These are phyloP conservation scores for Hyles lineata DNA, from an alignment of 2,888 invertebrate species.

Conservation along the genomic window DNA sequence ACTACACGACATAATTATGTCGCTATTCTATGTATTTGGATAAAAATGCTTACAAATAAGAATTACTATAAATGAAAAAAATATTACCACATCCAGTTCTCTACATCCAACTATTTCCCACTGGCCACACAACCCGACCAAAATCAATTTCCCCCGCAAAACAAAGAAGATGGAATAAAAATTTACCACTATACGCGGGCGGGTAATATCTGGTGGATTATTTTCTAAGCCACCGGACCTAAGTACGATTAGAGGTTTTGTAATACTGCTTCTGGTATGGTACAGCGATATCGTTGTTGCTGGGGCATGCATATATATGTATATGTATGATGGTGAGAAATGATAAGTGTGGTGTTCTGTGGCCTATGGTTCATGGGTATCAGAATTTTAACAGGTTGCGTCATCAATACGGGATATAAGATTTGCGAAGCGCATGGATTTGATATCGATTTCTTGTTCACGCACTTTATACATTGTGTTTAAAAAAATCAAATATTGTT, in stretches of 20 bases:
- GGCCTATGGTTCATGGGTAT: too few species aligned
- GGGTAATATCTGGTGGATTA: slow-evolving; percentile 50
- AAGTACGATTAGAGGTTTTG: slow-evolving; percentile 59
- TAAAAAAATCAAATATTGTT: too few species aligned
- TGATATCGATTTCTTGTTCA: too few species aligned
- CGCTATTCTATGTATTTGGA: too few species aligned
- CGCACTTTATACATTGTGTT: too few species aligned
- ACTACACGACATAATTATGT: too few species aligned
- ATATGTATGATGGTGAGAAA: background rate
- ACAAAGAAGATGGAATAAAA: slow-evolving; percentile 37
- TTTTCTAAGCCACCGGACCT: slow-evolving; percentile 58
- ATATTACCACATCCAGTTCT: slow-evolving; percentile 38
- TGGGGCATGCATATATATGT: slow-evolving; percentile 31
- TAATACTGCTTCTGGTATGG: slow-evolving; percentile 58
- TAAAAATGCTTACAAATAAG: too few species aligned
- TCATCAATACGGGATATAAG: too few species aligned
- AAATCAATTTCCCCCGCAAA: slow-evolving; percentile 51
- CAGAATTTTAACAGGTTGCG: too few species aligned
- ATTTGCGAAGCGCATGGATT: too few species aligned
- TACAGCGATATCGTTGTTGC: slow-evolving; percentile 36
- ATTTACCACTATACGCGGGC: slow-evolving; percentile 45
- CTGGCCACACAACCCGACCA: slow-evolving; percentile 49
- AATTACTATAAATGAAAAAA: too few species aligned
- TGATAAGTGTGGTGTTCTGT: background rate
- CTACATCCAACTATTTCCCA: slow-evolving; percentile 44